These are phyloP conservation scores for Salmo trutta DNA, from an alignment of 2,797 vertebrate genomes.

Conservation along the genomic window DNA sequence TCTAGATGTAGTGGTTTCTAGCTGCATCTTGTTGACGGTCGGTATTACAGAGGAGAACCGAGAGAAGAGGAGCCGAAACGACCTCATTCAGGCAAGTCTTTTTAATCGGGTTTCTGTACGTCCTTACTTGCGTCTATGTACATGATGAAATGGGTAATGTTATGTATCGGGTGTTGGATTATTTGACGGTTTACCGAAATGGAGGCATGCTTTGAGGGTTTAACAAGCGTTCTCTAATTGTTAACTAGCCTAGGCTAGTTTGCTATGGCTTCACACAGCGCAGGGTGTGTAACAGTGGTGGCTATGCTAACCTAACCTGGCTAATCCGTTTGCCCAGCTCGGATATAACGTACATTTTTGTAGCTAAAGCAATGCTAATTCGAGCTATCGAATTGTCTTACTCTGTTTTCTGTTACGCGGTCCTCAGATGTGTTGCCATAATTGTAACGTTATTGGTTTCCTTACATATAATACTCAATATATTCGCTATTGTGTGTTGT, in stretches of 20 bases:
- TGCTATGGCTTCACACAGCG: background rate
- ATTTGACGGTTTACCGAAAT: background rate
- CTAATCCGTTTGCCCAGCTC: background rate
- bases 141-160: background rate
- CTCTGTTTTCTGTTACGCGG: background rate
- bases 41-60: slow-evolving; percentile 62
- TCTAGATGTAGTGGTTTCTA: slow-evolving; percentile 73
- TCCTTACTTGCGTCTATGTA: background rate
- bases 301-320: slow-evolving; percentile 1
- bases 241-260: slow-evolving; percentile 7
- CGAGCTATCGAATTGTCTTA: background rate
- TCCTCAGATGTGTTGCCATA: background rate
- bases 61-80: slow-evolving; percentile 48
- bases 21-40: slow-evolving; percentile 75
- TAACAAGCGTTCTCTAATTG: slow-evolving; percentile 3
- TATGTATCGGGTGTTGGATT: background rate
- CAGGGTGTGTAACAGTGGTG: background rate
- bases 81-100: slow-evolving; percentile 63
- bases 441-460: background rate
- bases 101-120: background rate
- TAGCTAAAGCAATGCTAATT: background rate
- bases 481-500: background rate
- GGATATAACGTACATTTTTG: background rate
- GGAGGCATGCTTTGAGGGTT: background rate
- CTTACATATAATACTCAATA: background rate